These are phyloP conservation scores for Zoanthus sociatus DNA, from an alignment of 92 coral and sea anemone species.

Conservation along the genomic window DNA sequence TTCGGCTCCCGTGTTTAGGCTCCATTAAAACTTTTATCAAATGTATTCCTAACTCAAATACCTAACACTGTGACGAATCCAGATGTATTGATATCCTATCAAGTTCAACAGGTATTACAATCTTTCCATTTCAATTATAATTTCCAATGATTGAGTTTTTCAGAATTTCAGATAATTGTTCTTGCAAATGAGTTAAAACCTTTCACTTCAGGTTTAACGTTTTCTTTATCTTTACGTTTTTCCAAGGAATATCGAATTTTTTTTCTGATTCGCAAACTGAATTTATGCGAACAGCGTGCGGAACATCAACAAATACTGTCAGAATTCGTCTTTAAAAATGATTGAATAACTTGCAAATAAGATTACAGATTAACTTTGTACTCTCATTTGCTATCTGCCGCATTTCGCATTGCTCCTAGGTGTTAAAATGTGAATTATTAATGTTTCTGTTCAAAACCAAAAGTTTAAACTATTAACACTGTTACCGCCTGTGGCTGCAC, in stretches of 20 bases:
- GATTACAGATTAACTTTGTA: background rate
- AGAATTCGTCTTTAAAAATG: background rate
- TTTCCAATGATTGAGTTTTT: background rate
- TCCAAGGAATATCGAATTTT: too few species aligned
- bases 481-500: background rate
- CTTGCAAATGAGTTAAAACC: too few species aligned
- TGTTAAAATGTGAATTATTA: conserved; percentile 32
- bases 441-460: background rate
- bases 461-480: background rate
- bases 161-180: background rate
- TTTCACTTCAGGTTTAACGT: too few species aligned
- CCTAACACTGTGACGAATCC: too few species aligned
- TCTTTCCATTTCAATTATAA: background rate
- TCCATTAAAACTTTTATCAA: too few species aligned
- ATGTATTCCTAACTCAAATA: too few species aligned
- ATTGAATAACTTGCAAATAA: background rate
- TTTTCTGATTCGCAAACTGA: too few species aligned
- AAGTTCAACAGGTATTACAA: background rate
- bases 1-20: too few species aligned
- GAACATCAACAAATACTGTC: too few species aligned
- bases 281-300: too few species aligned
- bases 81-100: too few species aligned
- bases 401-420: background rate
- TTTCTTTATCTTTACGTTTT: background rate
- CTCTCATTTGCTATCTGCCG: background rate